phyloP scores from a whole-genome alignment of 1,140 invertebrate species.

The Drosophila prosaltans region DNA sequence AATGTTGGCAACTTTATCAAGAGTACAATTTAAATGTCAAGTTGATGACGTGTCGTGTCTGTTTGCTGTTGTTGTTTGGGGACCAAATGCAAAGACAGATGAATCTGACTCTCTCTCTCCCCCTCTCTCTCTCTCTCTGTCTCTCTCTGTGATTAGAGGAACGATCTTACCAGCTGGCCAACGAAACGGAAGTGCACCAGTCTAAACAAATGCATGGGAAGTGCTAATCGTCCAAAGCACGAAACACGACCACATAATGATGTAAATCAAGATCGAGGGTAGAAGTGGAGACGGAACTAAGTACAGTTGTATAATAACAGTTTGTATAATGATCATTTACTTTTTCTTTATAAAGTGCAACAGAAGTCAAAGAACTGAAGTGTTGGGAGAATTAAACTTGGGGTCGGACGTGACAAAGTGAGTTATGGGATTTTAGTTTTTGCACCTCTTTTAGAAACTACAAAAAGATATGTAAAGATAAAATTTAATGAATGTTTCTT shows the following conservation, averaged over 20 bases:
- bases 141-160: too few species aligned
- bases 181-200: constrained; percentile 74
- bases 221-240: constrained; percentile 70
- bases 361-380: background rate
- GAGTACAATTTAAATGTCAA: constrained; percentile 79
- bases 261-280: constrained; percentile 23
- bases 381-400: background rate
- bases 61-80: constrained; percentile 41
- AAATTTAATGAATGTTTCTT: too few species aligned
- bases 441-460: too few species aligned
- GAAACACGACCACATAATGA: constrained; percentile 50
- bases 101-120: background rate
- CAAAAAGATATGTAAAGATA: too few species aligned
- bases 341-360: background rate
- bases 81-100: constrained; percentile 44
- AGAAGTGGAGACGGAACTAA: too few species aligned
- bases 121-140: too few species aligned
- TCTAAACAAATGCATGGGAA: constrained; percentile 73
- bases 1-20: constrained; percentile 80
- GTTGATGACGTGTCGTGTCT: constrained; percentile 73
- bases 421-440: background rate
- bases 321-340: background rate
- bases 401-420: background rate
- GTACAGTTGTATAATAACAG: too few species aligned
- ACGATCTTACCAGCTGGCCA: constrained; percentile 23